Conservation (phyloP, 2,888 invertebrate genomes). For the Exocentrus adspersus region DNA sequence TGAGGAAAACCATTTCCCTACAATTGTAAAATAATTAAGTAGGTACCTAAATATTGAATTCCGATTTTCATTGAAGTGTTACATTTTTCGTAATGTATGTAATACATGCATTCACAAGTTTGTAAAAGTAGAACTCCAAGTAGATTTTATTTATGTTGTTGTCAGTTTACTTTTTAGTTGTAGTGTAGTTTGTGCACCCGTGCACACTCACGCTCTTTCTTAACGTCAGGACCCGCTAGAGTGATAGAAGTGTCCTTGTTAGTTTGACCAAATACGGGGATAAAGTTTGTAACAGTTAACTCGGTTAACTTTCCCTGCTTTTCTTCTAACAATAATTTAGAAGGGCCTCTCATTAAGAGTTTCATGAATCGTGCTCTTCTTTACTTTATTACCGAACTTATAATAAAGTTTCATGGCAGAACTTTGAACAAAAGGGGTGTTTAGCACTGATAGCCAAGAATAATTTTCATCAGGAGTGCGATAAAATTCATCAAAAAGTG, state of each 20-base stretch:
- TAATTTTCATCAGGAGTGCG: conserved; percentile 21
- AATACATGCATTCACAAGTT: too few relatives aligned
- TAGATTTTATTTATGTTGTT: not conserved
- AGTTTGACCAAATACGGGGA: conserved; percentile 47
- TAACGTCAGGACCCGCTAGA: conserved; percentile 40
- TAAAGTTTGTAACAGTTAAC: conserved; percentile 47
- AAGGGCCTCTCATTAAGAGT: conserved; percentile 47
- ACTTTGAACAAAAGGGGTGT: conserved; percentile 39
- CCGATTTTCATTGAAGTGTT: too few relatives aligned
- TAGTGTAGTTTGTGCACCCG: conserved; percentile 28
- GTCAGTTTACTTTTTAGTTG: conserved; percentile 19
- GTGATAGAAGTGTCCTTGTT: conserved; percentile 44
- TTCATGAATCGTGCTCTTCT: conserved; percentile 39
- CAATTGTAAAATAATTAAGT: too few relatives aligned
- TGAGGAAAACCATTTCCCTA: too few relatives aligned
- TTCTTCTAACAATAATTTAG: conserved; percentile 49
- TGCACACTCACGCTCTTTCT: not conserved
- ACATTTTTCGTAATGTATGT: too few relatives aligned
- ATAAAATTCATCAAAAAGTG: conserved; percentile 28
- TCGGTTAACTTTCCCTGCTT: conserved; percentile 47
- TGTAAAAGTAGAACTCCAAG: too few relatives aligned
- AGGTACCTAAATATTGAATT: too few relatives aligned
- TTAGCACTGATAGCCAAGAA: conserved; percentile 30
- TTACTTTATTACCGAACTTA: conserved; percentile 36
- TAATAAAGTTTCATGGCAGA: conserved; percentile 43